Evolutionary conservation across 37 sponge, comb jelly and placozoan species (phyloP), one percentile per base, ranked within the genome.

Genomic region (Eunapius fragilis): DNA sequence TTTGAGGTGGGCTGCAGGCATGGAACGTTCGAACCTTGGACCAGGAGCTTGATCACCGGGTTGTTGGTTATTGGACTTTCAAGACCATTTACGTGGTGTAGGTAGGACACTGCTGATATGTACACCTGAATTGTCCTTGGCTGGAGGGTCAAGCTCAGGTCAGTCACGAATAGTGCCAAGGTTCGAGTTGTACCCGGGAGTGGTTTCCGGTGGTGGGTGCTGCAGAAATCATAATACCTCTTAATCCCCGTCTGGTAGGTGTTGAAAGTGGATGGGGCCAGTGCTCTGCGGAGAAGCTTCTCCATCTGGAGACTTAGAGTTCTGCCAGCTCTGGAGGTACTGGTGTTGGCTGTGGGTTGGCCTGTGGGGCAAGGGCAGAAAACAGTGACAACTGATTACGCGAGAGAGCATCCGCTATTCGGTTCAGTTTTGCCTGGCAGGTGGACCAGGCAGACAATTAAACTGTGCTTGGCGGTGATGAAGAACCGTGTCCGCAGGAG

Each of bases 331-430:
- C 14, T 6, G 82, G 69, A 70, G 75, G 74, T 37, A 45, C 17
- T 45, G 28, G n/a, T 41, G 27, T 31, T 5, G 73, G 58, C 22
- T 49, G 84, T 23, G 27, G 84, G 11, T 72, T 37, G 4, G 84
- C 84, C 26, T 83, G 31, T 37, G 84, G 84, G 28, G 75, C 84
- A 72, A 41, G 49, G 13, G 13, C 17, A 24, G 74, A 37, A 41
- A 74, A 83, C 22, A 25, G 30, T 17, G 75, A 45, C 75, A 72
- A 12, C 5, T 25, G 35, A 38, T 35, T 25, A 69, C 86, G 79
- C 35, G 86, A 85, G 47, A 79, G 78, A 35, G 27, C 31, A 25
- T 85, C 86, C 9, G 86, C 79, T 6, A 85, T 33, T n/a, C 7
- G 22, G 41, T 85, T 85, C 9, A 31, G 30, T 9, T n/a, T 30